Percentiles rank a stretch among this genome's conserved stretches.
Evolutionary conservation across 23 tunicate species (phyloP).

Genomic region (Styela clava): DNA sequence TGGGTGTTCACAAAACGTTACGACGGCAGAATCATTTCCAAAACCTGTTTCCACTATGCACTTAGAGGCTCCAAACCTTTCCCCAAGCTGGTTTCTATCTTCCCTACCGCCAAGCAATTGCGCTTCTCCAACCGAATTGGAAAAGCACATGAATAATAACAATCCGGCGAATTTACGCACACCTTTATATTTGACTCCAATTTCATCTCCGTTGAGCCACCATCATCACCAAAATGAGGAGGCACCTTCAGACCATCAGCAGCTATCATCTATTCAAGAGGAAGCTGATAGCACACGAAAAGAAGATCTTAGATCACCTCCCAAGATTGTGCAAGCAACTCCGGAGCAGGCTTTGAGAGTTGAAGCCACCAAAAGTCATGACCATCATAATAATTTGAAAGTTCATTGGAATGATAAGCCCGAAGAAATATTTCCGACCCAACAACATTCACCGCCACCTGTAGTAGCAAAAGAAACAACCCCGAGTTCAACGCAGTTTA

Average conservation of each 20-base stretch:
- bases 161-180: conserved; percentile 46
- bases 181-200: conserved; percentile 83
- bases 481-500: background rate
- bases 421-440: background rate
- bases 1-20: background rate
- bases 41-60: conserved; percentile 8
- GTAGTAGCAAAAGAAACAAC: background rate
- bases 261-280: conserved; percentile 21
- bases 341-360: conserved; percentile 19
- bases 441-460: background rate
- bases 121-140: conserved; percentile 52
- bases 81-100: conserved; percentile 48
- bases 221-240: conserved; percentile 22
- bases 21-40: background rate
- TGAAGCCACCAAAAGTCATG: background rate
- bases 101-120: conserved; percentile 48
- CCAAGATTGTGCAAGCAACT: conserved; percentile 15
- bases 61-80: conserved; percentile 17
- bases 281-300: conserved; percentile 26
- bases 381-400: background rate
- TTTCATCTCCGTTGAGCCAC: conserved; percentile 56
- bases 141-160: background rate
- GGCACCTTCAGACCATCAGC: conserved; percentile 9
- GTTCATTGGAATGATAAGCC: background rate
- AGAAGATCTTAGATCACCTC: conserved; percentile 25